A percentile compares a stretch with the other conserved stretches of the same genome.
Evolutionary conservation across 2,113 vertebrate species (phyloP).

Genomic region (Manacus vitellinus): DNA sequence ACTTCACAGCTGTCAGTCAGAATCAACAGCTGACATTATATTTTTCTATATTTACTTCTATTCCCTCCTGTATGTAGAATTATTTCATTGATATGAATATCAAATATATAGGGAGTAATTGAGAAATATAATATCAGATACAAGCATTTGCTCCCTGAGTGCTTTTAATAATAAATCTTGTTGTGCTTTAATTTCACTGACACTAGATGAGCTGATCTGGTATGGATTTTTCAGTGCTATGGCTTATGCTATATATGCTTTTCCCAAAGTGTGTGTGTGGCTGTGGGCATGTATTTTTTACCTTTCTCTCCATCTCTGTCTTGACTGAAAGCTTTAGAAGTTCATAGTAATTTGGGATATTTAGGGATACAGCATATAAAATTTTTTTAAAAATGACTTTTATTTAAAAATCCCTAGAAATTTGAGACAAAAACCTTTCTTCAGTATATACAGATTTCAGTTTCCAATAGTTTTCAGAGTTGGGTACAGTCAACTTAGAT

Average conservation of each 20-base stretch:
- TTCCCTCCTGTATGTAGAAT: neutral
- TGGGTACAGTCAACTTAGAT: neutral
- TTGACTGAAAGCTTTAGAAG: neutral
- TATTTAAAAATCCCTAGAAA: neutral
- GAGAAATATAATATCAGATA: neutral
- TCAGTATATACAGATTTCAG: neutral
- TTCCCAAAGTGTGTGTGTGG: neutral
- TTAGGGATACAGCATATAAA: neutral
- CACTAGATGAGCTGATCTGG: neutral
- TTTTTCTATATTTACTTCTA: neutral
- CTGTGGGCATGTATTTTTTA: neutral
- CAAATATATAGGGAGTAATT: neutral
- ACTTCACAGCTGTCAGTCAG: slow-evolving; percentile 27
- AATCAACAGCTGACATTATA: neutral
- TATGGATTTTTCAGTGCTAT: neutral
- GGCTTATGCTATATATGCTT: neutral
- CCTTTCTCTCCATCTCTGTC: neutral
- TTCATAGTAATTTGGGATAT: neutral
- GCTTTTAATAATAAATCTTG: neutral
- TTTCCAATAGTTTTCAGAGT: slow-evolving; percentile 17
- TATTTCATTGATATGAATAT: neutral
- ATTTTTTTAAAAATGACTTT: neutral
- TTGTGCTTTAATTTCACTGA: neutral
- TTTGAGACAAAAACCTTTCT: neutral
- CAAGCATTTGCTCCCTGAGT: neutral